Evolutionary conservation across 2,113 vertebrate genomes (phyloP).

Genomic region (Lophochroa leadbeateri): DNA sequence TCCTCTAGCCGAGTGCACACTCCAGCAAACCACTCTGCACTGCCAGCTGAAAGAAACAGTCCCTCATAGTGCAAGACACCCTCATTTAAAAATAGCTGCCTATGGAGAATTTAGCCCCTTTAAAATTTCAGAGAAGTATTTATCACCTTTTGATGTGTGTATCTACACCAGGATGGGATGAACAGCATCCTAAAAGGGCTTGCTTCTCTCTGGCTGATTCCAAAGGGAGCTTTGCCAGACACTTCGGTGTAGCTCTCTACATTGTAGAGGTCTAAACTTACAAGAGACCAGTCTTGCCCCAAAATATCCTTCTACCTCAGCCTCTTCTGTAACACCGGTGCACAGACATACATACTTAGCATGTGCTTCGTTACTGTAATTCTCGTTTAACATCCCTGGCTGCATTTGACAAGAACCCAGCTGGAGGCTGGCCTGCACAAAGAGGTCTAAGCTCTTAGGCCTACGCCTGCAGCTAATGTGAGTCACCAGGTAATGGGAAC

Average conservation of each 20-base stretch:
- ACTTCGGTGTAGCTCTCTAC: neutral
- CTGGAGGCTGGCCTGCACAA: neutral
- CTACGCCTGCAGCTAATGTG: neutral
- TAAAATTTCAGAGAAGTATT: neutral
- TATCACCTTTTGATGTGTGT: neutral
- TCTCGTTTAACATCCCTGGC: neutral
- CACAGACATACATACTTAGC: neutral
- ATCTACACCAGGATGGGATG: neutral
- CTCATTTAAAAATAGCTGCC: neutral
- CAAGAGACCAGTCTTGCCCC: neutral
- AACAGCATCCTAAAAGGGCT: neutral
- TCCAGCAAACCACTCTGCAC: neutral
- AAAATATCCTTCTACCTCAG: neutral
- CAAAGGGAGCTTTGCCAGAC: neutral
- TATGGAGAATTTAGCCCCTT: neutral
- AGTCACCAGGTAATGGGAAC: neutral
- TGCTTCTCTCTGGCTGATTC: neutral
- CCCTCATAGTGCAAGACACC: accelerated
- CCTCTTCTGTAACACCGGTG: neutral
- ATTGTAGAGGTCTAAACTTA: neutral
- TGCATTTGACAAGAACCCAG: neutral
- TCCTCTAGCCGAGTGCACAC: neutral
- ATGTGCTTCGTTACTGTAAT: neutral
- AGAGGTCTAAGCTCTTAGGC: neutral
- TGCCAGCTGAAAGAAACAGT: neutral